Percentiles rank a stretch among this genome's conserved stretches.
Evolutionary conservation across 2,888 invertebrate species (phyloP).

Genomic region (Brachynemurus nebulosus): DNA sequence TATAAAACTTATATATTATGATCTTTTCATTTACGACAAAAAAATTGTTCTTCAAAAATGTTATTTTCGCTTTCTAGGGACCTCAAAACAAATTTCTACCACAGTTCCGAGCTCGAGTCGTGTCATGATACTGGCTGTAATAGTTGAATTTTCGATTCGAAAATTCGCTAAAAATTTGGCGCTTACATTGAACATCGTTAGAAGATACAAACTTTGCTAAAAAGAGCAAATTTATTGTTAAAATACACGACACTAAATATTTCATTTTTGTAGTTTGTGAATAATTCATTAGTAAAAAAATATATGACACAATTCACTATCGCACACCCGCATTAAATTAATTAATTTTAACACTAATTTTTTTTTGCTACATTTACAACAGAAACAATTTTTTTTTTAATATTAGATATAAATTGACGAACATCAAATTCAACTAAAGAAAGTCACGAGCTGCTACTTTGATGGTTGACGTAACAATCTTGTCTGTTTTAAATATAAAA

Average conservation of each 20-base stretch:
- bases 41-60: too few species aligned
- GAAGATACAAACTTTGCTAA: conserved; percentile 24
- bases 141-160: not conserved
- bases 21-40: too few species aligned
- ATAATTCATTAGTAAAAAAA: conserved; percentile 18
- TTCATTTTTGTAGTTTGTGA: conserved; percentile 25
- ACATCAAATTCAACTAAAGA: conserved; percentile 25
- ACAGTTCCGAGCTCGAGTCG: too few species aligned
- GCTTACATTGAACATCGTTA: conserved; percentile 20
- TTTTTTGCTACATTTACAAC: conserved; percentile 22
- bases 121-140: too few species aligned
- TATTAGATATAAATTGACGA: conserved; percentile 25
- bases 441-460: conserved; percentile 24
- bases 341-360: conserved; percentile 24
- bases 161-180: not conserved
- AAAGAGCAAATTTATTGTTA: conserved; percentile 25
- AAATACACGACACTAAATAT: conserved; percentile 27
- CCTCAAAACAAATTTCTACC: too few species aligned
- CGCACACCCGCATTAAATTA: conserved; percentile 15
- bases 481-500: conserved; percentile 17
- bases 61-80: too few species aligned
- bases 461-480: conserved; percentile 26
- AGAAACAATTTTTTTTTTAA: conserved; percentile 22
- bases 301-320: conserved; percentile 7
- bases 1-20: too few species aligned